Base-by-base conservation (phyloP, 2,113 vertebrate species). In the Crotophaga sulcirostris region DNA sequence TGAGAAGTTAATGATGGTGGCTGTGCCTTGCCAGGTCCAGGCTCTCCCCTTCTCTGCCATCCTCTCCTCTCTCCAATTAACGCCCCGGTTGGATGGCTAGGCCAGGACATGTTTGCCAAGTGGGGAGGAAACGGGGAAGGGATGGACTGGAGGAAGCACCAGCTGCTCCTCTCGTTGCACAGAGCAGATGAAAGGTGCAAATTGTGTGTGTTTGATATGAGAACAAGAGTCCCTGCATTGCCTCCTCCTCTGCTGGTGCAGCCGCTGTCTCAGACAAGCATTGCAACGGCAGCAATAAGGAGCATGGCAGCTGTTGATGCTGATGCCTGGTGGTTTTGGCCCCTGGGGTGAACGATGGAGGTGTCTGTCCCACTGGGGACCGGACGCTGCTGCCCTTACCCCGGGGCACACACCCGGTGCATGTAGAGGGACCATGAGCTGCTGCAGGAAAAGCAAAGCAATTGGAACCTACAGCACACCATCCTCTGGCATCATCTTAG, bases 211-310 rank as follows among this genome's bases (percentile, higher is more conserved):
- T 20, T 2, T 34, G 76, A 28, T 16, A 14, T 0, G 0, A 83
- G 62, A 83, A 19, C 40, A 36, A 60, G 18, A 31, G 25, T 24
- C n/a, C 31, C 62, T 40, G 56, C 3, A 0, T 52, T 28, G 34
- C 69, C 51, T 51, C n/a, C 54, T 70, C 55, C 33, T 15, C 69
- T 69, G 36, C 75, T 0, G 1, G 44, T 54, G 58, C n/a, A 40
- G 56, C 26, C 1, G 1, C 16, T 7, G 33, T 18, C 67, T n/a
- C 4, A 0, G 47, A 38, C 0, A 0, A 49, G 38, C 10, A 0
- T 15, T 34, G 5, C 75, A 15, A 13, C 1, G 26, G 52, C 64
- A 45, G 28, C 4, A n/a, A 6, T 9, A 13, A 55, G 26, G 25
- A 80, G 47, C 9, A 7, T 3, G 29, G 63, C 49, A 31, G 67